Conservation (phyloP, 2,888 invertebrate genomes). For the Nomada hirtipes region DNA sequence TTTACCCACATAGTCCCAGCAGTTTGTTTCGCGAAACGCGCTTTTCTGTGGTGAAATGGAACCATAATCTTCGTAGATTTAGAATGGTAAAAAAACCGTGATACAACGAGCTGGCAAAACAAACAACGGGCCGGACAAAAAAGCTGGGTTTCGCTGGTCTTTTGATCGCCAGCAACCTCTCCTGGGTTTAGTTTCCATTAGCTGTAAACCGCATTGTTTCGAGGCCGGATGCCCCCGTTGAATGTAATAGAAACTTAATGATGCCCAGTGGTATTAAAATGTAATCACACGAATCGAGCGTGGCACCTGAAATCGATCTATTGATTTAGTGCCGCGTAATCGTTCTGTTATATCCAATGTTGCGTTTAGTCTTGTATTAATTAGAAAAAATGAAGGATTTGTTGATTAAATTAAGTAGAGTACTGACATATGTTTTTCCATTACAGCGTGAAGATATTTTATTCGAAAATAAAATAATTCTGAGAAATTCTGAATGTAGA, state of each 20-base stretch:
- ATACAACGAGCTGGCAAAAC: conserved; percentile 21
- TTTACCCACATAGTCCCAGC: not conserved
- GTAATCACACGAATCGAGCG: conserved; percentile 49
- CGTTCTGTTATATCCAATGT: not conserved
- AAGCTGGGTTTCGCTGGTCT: conserved; percentile 27
- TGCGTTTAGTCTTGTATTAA: too few relatives aligned
- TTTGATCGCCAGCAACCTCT: conserved; percentile 38
- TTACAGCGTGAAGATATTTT: too few relatives aligned
- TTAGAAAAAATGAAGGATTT: too few relatives aligned
- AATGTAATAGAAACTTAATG: conserved; percentile 55
- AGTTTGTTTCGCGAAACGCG: conserved; percentile 1
- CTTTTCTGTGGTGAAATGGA: conserved; percentile 19
- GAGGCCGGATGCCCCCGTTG: conserved; percentile 21
- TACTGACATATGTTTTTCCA: too few relatives aligned
- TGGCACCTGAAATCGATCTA: conserved; percentile 17
- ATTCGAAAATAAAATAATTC: too few relatives aligned
- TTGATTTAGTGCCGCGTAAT: conserved; percentile 20
- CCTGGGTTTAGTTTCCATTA: conserved; percentile 50
- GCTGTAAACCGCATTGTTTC: conserved; percentile 50
- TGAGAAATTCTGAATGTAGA: too few relatives aligned
- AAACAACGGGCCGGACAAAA: conserved; percentile 47
- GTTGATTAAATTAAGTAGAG: too few relatives aligned
- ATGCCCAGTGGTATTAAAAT: conserved; percentile 47
- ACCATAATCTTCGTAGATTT: conserved; percentile 49
- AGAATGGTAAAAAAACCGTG: conserved; percentile 23